phyloP scores from a whole-genome alignment of 2,797 vertebrate species.

The Otolemur crassicaudatus region DNA sequence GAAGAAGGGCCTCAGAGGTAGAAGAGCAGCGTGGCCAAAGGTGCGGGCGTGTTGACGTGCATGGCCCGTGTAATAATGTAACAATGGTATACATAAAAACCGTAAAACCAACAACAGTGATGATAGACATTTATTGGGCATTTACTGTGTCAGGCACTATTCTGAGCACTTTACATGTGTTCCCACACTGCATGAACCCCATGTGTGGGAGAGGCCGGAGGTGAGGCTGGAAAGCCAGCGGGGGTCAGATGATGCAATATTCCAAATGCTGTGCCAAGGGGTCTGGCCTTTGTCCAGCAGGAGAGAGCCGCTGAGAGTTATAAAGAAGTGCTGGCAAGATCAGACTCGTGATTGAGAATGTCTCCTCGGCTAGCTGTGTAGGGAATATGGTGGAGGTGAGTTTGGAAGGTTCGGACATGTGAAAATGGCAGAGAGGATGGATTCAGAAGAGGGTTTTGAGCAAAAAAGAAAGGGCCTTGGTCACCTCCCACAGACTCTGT shows the following conservation, averaged over 20 bases:
- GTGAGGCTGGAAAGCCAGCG: neutral
- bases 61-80: rapidly evolving
- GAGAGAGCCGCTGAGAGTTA: neutral
- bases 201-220: neutral
- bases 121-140: neutral
- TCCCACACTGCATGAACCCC: neutral
- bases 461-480: neutral
- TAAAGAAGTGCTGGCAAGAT: neutral
- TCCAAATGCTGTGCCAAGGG: neutral
- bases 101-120: neutral
- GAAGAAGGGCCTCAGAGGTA: neutral
- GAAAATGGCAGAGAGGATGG: neutral
- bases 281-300: no score
- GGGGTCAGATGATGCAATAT: neutral
- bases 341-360: neutral
- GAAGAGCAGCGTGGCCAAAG: neutral
- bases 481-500: neutral
- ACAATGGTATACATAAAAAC: neutral
- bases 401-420: neutral
- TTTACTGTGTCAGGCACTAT: neutral
- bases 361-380: neutral
- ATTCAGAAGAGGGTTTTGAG: neutral
- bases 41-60: neutral
- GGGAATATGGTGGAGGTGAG: neutral
- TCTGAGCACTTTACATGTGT: neutral